Conservation (phyloP, 2,113 vertebrate genomes). For the Syngnathus typhle region DNA sequence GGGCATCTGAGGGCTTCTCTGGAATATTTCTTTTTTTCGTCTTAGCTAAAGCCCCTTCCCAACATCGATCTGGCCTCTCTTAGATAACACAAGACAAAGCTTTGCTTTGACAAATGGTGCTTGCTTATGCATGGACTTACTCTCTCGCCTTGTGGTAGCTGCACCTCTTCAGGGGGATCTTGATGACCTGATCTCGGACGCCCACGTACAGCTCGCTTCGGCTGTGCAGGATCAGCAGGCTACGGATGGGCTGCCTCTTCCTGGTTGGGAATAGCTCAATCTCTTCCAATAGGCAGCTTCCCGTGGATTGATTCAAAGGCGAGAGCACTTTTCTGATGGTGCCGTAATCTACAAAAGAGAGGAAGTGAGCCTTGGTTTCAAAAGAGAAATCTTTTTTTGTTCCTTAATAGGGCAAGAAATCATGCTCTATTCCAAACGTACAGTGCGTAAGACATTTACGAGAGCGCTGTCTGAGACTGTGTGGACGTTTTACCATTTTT, state of each 20-base stretch:
- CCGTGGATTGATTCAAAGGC: slow-evolving; percentile 78
- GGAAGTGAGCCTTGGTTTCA: background rate
- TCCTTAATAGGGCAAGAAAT: background rate
- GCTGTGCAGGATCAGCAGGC: slow-evolving; percentile 89
- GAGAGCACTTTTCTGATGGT: slow-evolving; percentile 94
- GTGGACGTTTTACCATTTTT: background rate
- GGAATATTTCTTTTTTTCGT: slow-evolving; percentile 53
- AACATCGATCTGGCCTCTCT: slow-evolving; percentile 38
- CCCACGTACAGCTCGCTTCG: slow-evolving; percentile 90
- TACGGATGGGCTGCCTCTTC: slow-evolving; percentile 80
- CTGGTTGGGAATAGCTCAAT: slow-evolving; percentile 82
- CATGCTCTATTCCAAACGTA: background rate
- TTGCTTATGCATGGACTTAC: slow-evolving; percentile 64
- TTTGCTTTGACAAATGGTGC: slow-evolving; percentile 30
- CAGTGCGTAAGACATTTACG: background rate
- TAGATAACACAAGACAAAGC: slow-evolving; percentile 44
- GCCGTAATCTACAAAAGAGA: slow-evolving; percentile 79
- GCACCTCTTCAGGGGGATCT: slow-evolving; percentile 90
- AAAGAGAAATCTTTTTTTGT: background rate
- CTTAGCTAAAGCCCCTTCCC: slow-evolving; percentile 37
- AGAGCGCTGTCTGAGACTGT: background rate
- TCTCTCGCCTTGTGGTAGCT: slow-evolving; percentile 84
- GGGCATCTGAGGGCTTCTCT: slow-evolving; percentile 30
- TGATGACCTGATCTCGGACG: slow-evolving; percentile 85
- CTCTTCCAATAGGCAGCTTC: slow-evolving; percentile 91